phyloP scores from a whole-genome alignment of 1,140 invertebrate genomes.

The Himalopsyche phryganea region DNA sequence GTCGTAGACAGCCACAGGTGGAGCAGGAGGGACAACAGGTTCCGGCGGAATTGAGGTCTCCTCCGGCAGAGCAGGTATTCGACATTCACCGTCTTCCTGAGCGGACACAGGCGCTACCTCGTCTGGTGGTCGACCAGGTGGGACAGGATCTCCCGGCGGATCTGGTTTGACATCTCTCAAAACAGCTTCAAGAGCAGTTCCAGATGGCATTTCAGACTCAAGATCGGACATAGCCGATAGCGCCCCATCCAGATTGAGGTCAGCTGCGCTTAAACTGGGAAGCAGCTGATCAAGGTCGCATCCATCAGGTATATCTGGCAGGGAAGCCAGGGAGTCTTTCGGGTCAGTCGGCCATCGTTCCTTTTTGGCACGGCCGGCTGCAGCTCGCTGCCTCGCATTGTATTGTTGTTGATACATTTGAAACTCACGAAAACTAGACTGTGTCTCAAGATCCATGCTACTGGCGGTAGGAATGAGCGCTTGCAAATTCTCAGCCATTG shows the following conservation, averaged over 20 bases:
- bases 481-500: slow-evolving; percentile 50
- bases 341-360: slow-evolving; percentile 38
- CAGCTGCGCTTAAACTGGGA: slow-evolving; percentile 54
- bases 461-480: slow-evolving; percentile 52
- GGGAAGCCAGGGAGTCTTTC: slow-evolving; percentile 37
- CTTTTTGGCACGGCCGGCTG: slow-evolving; percentile 28
- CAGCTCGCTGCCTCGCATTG: slow-evolving; percentile 54
- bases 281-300: slow-evolving; percentile 62
- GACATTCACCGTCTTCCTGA: slow-evolving; percentile 6
- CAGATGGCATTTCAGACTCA: slow-evolving; percentile 47
- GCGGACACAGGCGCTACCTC: slow-evolving; percentile 29
- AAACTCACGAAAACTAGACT: slow-evolving; percentile 59
- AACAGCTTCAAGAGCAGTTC: slow-evolving; percentile 41
- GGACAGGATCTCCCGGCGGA: slow-evolving; percentile 37
- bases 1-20: slow-evolving; percentile 37
- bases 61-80: background rate
- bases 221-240: slow-evolving; percentile 49
- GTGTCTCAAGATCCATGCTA: slow-evolving; percentile 58
- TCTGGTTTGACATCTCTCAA: slow-evolving; percentile 40
- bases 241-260: slow-evolving; percentile 48
- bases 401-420: slow-evolving; percentile 60
- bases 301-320: slow-evolving; percentile 44
- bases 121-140: background rate
- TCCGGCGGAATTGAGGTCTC: background rate
- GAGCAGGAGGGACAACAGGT: slow-evolving; percentile 32